These are phyloP conservation scores for Lepidurus arcticus DNA, from an alignment of 1,140 invertebrate species.

Conservation along the genomic window DNA sequence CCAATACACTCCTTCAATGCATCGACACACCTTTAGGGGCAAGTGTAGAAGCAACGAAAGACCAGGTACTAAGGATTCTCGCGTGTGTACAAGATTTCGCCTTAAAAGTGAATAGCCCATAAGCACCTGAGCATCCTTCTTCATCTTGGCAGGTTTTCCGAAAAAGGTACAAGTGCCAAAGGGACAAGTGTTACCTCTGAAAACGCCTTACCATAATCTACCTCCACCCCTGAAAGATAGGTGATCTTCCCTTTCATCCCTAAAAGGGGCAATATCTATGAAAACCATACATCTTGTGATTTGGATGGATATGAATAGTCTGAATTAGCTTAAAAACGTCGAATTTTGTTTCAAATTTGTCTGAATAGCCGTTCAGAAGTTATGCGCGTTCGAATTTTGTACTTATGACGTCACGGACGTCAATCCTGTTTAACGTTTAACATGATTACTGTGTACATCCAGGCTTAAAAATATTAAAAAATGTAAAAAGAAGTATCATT, in stretches of 20 bases:
- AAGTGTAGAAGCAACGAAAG: background rate
- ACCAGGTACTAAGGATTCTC: background rate
- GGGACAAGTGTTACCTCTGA: background rate
- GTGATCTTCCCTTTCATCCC: background rate
- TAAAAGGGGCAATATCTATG: background rate
- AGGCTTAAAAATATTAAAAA: too few species aligned
- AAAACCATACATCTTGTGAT: too few species aligned
- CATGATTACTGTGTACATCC: too few species aligned
- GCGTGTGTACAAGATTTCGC: background rate
- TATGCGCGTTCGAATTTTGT: too few species aligned
- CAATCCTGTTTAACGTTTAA: too few species aligned
- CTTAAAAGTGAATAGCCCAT: background rate
- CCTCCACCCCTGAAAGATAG: background rate
- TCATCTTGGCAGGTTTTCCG: background rate
- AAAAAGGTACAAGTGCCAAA: background rate
- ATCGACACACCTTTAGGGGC: background rate
- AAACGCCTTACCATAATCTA: background rate
- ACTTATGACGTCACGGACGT: too few species aligned
- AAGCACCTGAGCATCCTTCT: background rate
- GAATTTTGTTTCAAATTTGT: too few species aligned
- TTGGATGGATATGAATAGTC: too few species aligned
- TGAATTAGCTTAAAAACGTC: too few species aligned
- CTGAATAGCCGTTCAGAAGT: too few species aligned
- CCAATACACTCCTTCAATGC: background rate
- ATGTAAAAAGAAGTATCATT: too few species aligned